phyloP scores from a whole-genome alignment of 2,888 invertebrate species.

The Catocala sponsa region DNA sequence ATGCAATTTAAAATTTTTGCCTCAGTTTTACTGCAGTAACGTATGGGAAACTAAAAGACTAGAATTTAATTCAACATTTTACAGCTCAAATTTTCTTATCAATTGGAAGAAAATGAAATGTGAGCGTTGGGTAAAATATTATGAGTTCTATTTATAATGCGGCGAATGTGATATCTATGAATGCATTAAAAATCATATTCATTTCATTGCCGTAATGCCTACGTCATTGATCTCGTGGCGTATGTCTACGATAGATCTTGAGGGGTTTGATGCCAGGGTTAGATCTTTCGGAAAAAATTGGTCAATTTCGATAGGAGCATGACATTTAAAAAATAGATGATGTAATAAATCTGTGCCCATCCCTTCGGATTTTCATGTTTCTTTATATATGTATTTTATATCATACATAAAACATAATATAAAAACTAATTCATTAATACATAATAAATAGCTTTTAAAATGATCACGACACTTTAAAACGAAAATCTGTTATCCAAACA shows the following conservation, averaged over 20 bases:
- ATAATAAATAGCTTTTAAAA: too few species aligned
- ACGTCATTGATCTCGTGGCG: too few species aligned
- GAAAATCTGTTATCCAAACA: conserved; percentile 21
- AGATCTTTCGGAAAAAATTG: too few species aligned
- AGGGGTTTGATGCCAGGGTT: too few species aligned
- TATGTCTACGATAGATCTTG: too few species aligned
- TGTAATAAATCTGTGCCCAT: too few species aligned
- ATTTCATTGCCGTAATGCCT: neutral
- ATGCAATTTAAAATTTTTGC: conserved; percentile 11
- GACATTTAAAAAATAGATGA: too few species aligned
- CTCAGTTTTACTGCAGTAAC: conserved; percentile 14
- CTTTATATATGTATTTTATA: too few species aligned
- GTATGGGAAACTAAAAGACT: conserved; percentile 12
- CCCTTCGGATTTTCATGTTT: too few species aligned
- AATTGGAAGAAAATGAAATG: conserved; percentile 36
- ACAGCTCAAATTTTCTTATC: conserved; percentile 27
- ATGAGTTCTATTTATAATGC: conserved; percentile 24
- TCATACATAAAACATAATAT: too few species aligned
- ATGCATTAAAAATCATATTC: conserved; percentile 15
- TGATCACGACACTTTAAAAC: conserved; percentile 5
- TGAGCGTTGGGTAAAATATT: conserved; percentile 21
- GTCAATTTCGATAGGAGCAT: too few species aligned
- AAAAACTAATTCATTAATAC: too few species aligned
- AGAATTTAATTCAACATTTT: conserved; percentile 26
- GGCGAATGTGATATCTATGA: conserved; percentile 13